Base-by-base conservation (phyloP, 2,113 vertebrate species). In the Phyllopteryx taeniolatus region DNA sequence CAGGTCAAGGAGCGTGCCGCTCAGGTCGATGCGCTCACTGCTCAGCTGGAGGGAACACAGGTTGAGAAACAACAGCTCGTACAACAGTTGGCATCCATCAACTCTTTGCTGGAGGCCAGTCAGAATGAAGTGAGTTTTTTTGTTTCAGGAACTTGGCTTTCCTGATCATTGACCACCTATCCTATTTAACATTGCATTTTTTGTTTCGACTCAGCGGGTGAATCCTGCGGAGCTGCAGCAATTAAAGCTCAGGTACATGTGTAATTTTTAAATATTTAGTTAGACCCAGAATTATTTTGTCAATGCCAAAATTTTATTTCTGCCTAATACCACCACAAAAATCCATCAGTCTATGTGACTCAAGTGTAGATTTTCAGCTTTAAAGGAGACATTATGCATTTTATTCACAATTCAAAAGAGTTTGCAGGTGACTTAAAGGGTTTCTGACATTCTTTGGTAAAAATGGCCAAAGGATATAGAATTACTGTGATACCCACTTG, bases 91-190 rank as follows among this genome's bases (percentile, higher is more conserved):
- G 87, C 79, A 35, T 93, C 94, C 74, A 94, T 95, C 0, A 95
- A 95, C 87, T 83, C 93, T 12, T 92, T 98, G 69, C 86, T 98
- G 79, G 95, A 96, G 77, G 94, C 94, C 1, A 92, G 90, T 83
- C 93, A 93, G 79, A 91, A 70, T 75, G 90, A 74, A 95, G 96
- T 95, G 51, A 61, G 46, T 43, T 39, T 62, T 7, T 3, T 19
- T 44, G 27, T 43, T 17, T 19, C 14, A 15, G 35, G 35, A 39
- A 8, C 62, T 65, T 64, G 3, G 54, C 11, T 60, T 71, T 49
- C 39, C 4, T 51, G 60, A 13, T 61, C 66, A 68, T 67, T 39
- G 46, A n/a, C 49, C 49, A 2, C 15, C 44, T 8, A 7, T 12
- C 10, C 47, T 8, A 0, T 14, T 46, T 9, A 75, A 8, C 22